Conservation (phyloP, 2,888 invertebrate species). For the Aspidiotus destructor region DNA sequence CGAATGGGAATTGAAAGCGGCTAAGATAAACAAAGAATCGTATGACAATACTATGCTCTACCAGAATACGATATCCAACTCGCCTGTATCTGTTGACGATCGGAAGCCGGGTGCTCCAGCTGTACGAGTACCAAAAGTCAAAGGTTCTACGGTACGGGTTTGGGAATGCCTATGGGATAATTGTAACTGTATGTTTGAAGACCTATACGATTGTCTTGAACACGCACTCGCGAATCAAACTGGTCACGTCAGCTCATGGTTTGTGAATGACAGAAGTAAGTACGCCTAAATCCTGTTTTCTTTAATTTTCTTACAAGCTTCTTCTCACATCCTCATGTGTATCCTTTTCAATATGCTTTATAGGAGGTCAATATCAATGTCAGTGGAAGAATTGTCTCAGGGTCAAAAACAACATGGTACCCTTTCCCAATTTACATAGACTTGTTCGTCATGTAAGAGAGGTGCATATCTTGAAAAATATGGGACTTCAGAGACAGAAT, state of each 20-base stretch:
- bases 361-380: constrained; percentile 64
- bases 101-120: constrained; percentile 39
- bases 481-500: constrained; percentile 45
- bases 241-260: constrained; percentile 50
- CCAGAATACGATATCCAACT: constrained; percentile 42
- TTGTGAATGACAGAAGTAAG: too few species aligned
- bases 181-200: constrained; percentile 89
- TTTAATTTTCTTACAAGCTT: too few species aligned
- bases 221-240: constrained; percentile 72
- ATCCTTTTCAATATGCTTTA: constrained; percentile 34
- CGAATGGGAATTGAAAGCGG: constrained; percentile 88
- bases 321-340: too few species aligned
- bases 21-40: constrained; percentile 77
- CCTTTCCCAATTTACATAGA: constrained; percentile 81
- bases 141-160: constrained; percentile 43
- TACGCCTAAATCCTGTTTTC: too few species aligned
- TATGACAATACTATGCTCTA: constrained; percentile 39
- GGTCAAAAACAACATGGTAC: constrained; percentile 69
- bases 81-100: constrained; percentile 35
- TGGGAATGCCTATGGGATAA: constrained; percentile 85
- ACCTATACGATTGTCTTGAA: constrained; percentile 69
- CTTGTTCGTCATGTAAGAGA: constrained; percentile 83
- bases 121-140: too few species aligned
- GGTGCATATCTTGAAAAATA: constrained; percentile 78
- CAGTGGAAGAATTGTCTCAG: constrained; percentile 78